These are phyloP conservation scores for Tenthredo distinguenda DNA, from an alignment of 2,888 invertebrate genomes.

Conservation along the genomic window DNA sequence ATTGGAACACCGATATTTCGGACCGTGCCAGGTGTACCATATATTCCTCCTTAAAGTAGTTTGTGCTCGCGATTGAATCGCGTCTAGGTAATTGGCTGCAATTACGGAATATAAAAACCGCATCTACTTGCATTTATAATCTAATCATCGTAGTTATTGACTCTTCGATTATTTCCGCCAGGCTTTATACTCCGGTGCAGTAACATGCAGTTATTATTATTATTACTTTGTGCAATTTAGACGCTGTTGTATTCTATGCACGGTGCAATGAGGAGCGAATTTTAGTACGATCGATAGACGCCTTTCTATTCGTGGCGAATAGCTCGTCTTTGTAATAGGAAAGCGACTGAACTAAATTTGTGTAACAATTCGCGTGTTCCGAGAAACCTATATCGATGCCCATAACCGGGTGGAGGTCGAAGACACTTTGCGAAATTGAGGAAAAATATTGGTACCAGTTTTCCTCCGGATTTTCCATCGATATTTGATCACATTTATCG, in stretches of 20 bases:
- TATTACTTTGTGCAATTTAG: background rate
- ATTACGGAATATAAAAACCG: background rate
- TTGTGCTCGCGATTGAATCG: background rate
- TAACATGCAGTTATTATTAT: background rate
- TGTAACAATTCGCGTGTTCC: background rate
- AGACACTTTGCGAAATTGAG: no score
- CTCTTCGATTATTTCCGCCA: background rate
- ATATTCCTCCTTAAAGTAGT: no score
- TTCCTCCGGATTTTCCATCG: no score
- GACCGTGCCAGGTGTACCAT: no score
- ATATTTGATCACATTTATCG: no score
- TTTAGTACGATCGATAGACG: slow-evolving; percentile 1
- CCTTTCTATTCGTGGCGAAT: background rate
- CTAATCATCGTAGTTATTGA: background rate
- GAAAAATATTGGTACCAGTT: no score
- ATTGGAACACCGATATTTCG: no score
- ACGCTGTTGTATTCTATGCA: background rate
- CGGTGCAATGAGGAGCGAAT: background rate
- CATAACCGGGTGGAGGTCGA: background rate
- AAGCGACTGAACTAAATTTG: background rate
- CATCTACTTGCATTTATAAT: background rate
- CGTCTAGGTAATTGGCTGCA: background rate
- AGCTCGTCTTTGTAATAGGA: background rate
- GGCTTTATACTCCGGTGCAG: background rate
- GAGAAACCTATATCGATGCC: background rate